Base-by-base conservation (phyloP, 2,888 invertebrate genomes). In the Netelia fuscicornis region DNA sequence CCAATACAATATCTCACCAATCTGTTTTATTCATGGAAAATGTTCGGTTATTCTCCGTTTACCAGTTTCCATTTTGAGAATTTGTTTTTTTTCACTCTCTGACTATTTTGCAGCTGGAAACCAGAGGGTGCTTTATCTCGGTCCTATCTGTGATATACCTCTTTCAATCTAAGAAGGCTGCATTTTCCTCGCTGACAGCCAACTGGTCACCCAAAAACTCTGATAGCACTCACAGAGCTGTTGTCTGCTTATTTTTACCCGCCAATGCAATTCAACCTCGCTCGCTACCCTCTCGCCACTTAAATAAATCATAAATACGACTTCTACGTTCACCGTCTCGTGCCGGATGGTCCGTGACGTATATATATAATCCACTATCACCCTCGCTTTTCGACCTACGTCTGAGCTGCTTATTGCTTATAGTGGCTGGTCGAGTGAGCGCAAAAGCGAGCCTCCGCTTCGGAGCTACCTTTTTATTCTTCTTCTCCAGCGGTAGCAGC, bases 231-330 rank as follows among this genome's bases (percentile, higher is more conserved):
- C n/a, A 11, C 25, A 5, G 44, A 30, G 17, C 20, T 48, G 54
- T 20, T 68, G 60, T 23, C 67, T 81, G 84, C 72, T 79, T 81
- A 67, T 67, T 68, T 74, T 78, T 75, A 30, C 64, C 74, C 44
- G 52, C 83, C 83, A 76, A 86, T 75, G 76, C 77, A 81, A 86
- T 86, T 85, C 80, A 68, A 74, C 64, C 85, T 85, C 81, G 86
- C 87, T 85, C 6, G 37, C 87, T 74, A 83, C 83, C 87, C 81
- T 87, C 86, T 86, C 75, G 78, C 87, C 89, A 90, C 88, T 92
- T 90, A 91, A 90, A 91, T 91, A 92, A 92, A 92, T 92, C 92
- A 93, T 92, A 91, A 92, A 91, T 92, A 92, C 90, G 90, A 79
- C 52, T 75, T 75, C 89, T 87, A 85, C 88, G 88, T 88, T 90